Evolutionary conservation across 2,797 vertebrate genomes (phyloP).

Genomic region (Gymnothorax reevesii): DNA sequence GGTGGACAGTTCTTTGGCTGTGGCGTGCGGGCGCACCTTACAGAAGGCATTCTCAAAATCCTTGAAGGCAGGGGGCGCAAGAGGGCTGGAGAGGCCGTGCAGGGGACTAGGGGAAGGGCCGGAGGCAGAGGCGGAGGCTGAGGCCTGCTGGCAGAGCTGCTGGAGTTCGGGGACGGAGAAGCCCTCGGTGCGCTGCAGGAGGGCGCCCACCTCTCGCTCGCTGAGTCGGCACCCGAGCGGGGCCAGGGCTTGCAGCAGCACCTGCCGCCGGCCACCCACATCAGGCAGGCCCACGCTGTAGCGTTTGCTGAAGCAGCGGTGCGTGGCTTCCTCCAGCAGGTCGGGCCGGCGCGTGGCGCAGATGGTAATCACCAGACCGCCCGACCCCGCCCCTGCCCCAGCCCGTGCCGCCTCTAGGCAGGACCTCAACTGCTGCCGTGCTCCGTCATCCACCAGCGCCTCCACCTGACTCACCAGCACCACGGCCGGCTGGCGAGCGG

Average conservation of each 20-base stretch:
- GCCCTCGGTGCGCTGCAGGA: constrained; percentile 89
- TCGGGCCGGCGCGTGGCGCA: constrained; percentile 86
- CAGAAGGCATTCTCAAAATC: constrained; percentile 91
- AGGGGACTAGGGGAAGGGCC: constrained; percentile 59
- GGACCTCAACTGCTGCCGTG: constrained; percentile 82
- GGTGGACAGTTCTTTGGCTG: constrained; percentile 88
- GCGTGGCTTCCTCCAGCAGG: constrained; percentile 84
- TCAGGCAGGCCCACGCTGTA: constrained; percentile 88
- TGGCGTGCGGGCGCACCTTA: constrained; percentile 84
- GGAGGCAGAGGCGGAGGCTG: constrained; percentile 75
- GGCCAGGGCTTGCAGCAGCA: constrained; percentile 83
- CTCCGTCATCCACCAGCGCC: constrained; percentile 70
- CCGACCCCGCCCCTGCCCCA: constrained; percentile 56
- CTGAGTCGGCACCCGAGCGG: constrained; percentile 83
- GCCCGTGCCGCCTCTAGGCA: constrained; percentile 79
- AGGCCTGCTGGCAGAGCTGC: constrained; percentile 88
- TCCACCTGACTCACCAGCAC: constrained; percentile 89
- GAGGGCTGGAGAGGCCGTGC: constrained; percentile 68
- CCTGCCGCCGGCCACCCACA: constrained; percentile 77
- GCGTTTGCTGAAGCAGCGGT: constrained; percentile 84
- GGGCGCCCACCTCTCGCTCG: constrained; percentile 83
- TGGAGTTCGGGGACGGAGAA: constrained; percentile 86
- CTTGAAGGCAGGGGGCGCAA: constrained; percentile 81
- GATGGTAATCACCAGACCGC: constrained; percentile 80
- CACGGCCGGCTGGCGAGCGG: constrained; percentile 80